A percentile compares a stretch with the other conserved stretches of the same genome.
Evolutionary conservation across 2,797 vertebrate species (phyloP).

Genomic region (Etheostoma nigrum): DNA sequence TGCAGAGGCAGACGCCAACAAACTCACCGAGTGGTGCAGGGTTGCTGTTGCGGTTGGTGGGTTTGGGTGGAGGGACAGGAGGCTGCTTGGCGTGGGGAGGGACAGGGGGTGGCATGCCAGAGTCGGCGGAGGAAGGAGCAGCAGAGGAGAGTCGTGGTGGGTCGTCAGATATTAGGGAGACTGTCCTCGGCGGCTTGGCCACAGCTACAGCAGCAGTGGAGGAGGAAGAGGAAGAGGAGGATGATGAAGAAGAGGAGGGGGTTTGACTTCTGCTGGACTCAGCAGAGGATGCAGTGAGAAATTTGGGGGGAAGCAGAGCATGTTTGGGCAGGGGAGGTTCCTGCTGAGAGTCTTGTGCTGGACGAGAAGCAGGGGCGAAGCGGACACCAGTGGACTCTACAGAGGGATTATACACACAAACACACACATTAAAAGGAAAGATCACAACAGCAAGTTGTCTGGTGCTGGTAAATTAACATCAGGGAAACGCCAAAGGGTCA

Average conservation of each 20-base stretch:
- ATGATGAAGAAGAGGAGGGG: constrained; percentile 55
- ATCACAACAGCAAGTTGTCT: constrained; percentile 12
- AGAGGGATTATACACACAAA: constrained; percentile 35
- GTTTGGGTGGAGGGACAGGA: constrained; percentile 93
- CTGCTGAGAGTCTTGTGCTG: constrained; percentile 71
- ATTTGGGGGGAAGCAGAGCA: constrained; percentile 91
- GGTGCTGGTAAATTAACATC: constrained; percentile 1
- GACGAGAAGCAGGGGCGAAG: constrained; percentile 70
- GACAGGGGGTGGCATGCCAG: constrained; percentile 60
- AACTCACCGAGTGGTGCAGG: constrained; percentile 89
- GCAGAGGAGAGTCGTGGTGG: constrained; percentile 14
- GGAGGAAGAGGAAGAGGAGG: constrained; percentile 70
- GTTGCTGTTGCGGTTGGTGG: constrained; percentile 91
- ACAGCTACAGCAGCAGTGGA: constrained; percentile 66
- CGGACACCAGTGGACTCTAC: constrained; percentile 87
- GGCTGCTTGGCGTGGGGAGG: constrained; percentile 89
- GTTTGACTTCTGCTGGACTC: constrained; percentile 75
- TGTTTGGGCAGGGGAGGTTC: constrained; percentile 80
- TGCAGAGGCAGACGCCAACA: not conserved
- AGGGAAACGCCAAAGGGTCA: constrained; percentile 16
- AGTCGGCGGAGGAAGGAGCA: constrained; percentile 32
- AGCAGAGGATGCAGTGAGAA: constrained; percentile 74
- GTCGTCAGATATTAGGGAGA: constrained; percentile 76
- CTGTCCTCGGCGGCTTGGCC: constrained; percentile 81
- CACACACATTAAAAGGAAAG: constrained; percentile 34